Base-by-base conservation (phyloP, 2,113 vertebrate species). In the Anseranas semipalmata region DNA sequence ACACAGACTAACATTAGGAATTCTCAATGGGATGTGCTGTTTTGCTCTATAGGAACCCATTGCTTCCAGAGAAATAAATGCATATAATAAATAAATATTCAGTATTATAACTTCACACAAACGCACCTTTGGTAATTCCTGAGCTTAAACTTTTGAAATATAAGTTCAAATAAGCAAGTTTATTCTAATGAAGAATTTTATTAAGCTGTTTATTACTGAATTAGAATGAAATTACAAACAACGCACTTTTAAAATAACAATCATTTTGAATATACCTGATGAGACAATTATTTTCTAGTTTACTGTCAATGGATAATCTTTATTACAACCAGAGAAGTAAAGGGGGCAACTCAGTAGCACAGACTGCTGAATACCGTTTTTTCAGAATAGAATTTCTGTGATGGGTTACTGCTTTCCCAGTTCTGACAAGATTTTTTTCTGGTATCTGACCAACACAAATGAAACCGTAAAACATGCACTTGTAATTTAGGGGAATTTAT, bases 401-500 rank as follows among this genome's bases (percentile, higher is more conserved):
- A 67, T 86, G 24, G 35, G 35, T 86, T 86, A 52, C 50, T 86
- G 46, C 67, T 85, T 81, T 85, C 50, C 21, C 45, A 60, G 15
- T 66, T 85, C 14, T 67, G 46, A 85, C 76, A 85, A 86, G 58
- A 50, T 21, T 41, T 71, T 59, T 70, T 89, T 72, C 81, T 86
- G 81, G 59, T 86, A 45, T 86, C 59, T 67, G 41, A 77, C 76
- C 71, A 89, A 86, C 41, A 62, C 19, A 89, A 81, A 62, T 81
- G 59, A 62, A 48, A 77, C 58, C 82, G 73, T 28, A 76, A 92
- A 89, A 86, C 59, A 62, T 50, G 65, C 76, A 58, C 15, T 86
- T 95, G 65, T 86, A 82, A 89, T 89, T 95, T 65, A 78, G 72
- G 43, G 41, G 13, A 73, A 62, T 82, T 86, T 92, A 78, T 78